Conservation (phyloP, 2,113 vertebrate species). For the Mustela lutreola region DNA sequence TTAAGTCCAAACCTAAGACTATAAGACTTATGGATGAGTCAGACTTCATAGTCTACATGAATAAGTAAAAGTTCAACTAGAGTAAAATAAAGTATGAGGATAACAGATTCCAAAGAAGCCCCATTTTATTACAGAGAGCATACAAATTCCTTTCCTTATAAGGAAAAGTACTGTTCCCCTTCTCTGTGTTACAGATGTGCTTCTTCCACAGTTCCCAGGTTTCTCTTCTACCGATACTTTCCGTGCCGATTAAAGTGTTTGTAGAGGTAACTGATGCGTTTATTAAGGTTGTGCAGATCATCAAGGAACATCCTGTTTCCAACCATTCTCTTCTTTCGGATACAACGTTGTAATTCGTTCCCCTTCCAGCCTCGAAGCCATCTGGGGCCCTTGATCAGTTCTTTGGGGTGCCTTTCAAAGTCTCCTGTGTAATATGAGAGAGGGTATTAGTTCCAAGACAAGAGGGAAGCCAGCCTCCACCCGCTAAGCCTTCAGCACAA, state of each 20-base stretch:
- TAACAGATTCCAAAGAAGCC: slow-evolving; percentile 23
- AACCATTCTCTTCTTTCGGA: slow-evolving; percentile 93
- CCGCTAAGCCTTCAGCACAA: not conserved
- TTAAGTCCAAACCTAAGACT: slow-evolving; percentile 19
- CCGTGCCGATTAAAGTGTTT: slow-evolving; percentile 93
- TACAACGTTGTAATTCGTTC: slow-evolving; percentile 94
- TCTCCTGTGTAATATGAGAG: slow-evolving; percentile 87
- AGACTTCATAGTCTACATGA: not conserved
- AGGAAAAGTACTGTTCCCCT: not conserved
- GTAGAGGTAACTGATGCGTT: slow-evolving; percentile 95
- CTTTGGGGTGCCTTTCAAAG: slow-evolving; percentile 94
- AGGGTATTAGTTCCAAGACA: not conserved
- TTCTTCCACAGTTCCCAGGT: not conserved
- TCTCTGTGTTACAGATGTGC: not conserved
- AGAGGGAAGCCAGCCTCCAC: not conserved
- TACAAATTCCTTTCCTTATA: not conserved
- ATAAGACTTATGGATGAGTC: not conserved
- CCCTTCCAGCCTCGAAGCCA: slow-evolving; percentile 95
- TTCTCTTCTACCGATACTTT: slow-evolving; percentile 90
- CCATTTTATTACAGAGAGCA: slow-evolving; percentile 65
- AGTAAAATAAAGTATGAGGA: not conserved
- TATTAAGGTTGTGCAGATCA: slow-evolving; percentile 93
- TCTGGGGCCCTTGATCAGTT: slow-evolving; percentile 91
- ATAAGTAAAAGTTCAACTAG: not conserved
- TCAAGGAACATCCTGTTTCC: slow-evolving; percentile 93